A percentile compares a stretch with the other conserved stretches of the same genome.
Conservation (phyloP, 2,888 invertebrate genomes). For the Nephrotoma flavescens region DNA sequence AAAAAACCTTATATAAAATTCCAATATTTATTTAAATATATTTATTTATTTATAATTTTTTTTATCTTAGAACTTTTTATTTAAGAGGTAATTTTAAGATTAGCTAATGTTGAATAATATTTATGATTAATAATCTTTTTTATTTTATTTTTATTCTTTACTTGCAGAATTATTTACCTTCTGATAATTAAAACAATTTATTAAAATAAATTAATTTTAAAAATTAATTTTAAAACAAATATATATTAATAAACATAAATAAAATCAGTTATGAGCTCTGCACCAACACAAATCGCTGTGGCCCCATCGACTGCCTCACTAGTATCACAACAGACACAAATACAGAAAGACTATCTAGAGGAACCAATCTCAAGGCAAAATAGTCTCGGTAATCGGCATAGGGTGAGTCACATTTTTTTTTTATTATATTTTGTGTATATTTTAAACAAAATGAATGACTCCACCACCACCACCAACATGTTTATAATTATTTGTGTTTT, state of each 20-base stretch:
- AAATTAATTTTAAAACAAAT: background rate
- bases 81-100: background rate
- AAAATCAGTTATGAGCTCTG: conserved; percentile 26
- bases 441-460: conserved; percentile 1
- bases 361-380: conserved; percentile 28
- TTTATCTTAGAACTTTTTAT: background rate
- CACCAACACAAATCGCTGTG: conserved; percentile 32
- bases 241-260: background rate
- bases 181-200: background rate
- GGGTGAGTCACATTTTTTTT: conserved; percentile 21
- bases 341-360: conserved; percentile 23
- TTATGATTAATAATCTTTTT: background rate
- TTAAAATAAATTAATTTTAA: background rate
- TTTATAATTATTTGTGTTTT: background rate
- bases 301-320: conserved; percentile 30
- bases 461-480: background rate
- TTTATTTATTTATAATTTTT: background rate
- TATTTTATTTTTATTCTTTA: background rate
- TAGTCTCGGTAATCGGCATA: conserved; percentile 26
- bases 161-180: background rate
- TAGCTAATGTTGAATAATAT: background rate
- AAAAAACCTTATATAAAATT: background rate
- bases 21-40: background rate
- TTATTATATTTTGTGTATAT: background rate
- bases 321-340: conserved; percentile 15